Evolutionary conservation across 2,888 invertebrate genomes (phyloP), one percentile per base, ranked within the genome.

Genomic region (Xanthia togata): DNA sequence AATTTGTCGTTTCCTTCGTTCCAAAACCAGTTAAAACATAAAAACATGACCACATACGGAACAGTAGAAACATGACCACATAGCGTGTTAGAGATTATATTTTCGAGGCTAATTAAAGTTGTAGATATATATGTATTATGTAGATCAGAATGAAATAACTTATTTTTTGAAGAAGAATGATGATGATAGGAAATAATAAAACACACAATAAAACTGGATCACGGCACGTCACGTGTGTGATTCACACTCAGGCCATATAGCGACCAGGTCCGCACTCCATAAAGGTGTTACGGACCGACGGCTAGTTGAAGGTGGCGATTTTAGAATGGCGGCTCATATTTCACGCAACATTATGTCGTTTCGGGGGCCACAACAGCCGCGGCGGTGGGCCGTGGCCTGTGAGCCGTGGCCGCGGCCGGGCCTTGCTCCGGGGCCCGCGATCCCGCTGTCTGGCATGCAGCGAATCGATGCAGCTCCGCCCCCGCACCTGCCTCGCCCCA

Each of bases 341-440:
- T 96, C 93, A 96, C 96, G 96, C 95, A 94, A 95, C 96, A 96
- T 96, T 96, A 95, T 95, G 94, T 91, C 91, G 90, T 81, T 84
- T 78, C 41, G 74, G 81, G 73, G 73, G 78, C 86, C 85, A 87
- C 87, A 86, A 85, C 81, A 83, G 78, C 78, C 63, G 73, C 57
- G 68, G 67, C 57, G 68, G 57, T 69, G 74, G 88, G 85, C 86
- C 88, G 81, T 81, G 85, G 82, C 83, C 81, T 79, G 81, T 79
- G 79, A 73, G 82, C 86, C 84, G 79, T 75, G 79, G 81, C 79
- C 82, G 81, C 76, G 84, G 75, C 80, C 77, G 76, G 78, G 83
- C 81, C 63, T 69, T 78, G 79, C 82, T 85, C 86, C 86, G 64
- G 72, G 86, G 78, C 76, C 70, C 83, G 79, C 74, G 83, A 83